These are phyloP conservation scores for Hypomecis atomaria DNA, from an alignment of 2,888 invertebrate genomes.

Conservation along the genomic window DNA sequence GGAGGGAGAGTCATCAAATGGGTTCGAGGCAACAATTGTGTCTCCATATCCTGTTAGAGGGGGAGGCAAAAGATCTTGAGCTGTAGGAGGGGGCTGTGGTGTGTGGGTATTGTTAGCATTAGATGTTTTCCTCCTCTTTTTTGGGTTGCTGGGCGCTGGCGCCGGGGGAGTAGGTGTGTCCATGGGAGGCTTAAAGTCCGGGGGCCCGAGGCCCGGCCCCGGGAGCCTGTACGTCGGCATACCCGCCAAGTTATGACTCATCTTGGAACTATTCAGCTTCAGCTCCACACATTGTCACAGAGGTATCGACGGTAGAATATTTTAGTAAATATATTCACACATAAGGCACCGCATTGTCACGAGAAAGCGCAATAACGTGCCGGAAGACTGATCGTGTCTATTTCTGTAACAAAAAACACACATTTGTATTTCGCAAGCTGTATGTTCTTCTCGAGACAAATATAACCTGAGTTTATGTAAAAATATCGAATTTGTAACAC, in stretches of 20 bases:
- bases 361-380: constrained; percentile 71
- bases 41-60: constrained; percentile 96
- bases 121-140: constrained; percentile 93
- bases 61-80: constrained; percentile 92
- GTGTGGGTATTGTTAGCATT: constrained; percentile 87
- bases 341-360: constrained; percentile 75
- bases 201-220: constrained; percentile 88
- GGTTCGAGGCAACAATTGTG: constrained; percentile 97
- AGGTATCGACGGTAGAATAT: constrained; percentile 48
- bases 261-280: constrained; percentile 75
- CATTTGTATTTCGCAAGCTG: constrained; percentile 1
- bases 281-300: constrained; percentile 73
- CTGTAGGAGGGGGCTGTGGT: constrained; percentile 89
- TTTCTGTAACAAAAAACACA: constrained; percentile 79
- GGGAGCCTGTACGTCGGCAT: constrained; percentile 92
- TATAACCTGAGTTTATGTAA: constrained; percentile 1
- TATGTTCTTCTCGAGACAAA: background rate
- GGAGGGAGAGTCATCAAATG: constrained; percentile 95
- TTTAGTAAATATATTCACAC: constrained; percentile 63
- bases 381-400: constrained; percentile 75
- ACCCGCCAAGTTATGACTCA: constrained; percentile 93
- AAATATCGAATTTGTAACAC: constrained; percentile 29
- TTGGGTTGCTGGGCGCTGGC: constrained; percentile 92
- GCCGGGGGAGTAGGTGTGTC: constrained; percentile 88
- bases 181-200: constrained; percentile 90